phyloP scores from a whole-genome alignment of 1,140 invertebrate species.

The Danaus plexippus region DNA sequence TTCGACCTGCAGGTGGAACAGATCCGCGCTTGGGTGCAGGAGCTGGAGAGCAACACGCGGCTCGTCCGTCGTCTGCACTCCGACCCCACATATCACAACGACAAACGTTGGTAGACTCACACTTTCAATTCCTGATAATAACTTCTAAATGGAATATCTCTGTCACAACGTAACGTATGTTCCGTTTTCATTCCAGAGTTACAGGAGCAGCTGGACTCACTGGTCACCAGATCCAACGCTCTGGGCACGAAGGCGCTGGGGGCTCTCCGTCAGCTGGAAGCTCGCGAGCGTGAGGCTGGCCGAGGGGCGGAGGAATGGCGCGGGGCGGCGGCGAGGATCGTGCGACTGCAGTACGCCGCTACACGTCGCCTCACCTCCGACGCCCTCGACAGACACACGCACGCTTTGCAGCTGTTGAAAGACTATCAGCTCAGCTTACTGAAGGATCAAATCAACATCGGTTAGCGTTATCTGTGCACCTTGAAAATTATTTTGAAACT shows the following conservation, averaged over 20 bases:
- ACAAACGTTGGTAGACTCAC: slow-evolving; percentile 59
- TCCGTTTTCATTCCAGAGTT: slow-evolving; percentile 58
- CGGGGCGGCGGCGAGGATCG: slow-evolving; percentile 58
- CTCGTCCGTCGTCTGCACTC: slow-evolving; percentile 72
- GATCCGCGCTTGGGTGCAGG: slow-evolving; percentile 68
- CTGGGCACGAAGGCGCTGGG: slow-evolving; percentile 52
- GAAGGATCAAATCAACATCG: slow-evolving; percentile 82
- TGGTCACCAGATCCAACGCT: slow-evolving; percentile 43
- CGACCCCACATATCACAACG: slow-evolving; percentile 72
- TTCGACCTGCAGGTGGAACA: slow-evolving; percentile 61
- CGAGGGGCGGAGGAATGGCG: not conserved
- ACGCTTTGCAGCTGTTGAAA: slow-evolving; percentile 74
- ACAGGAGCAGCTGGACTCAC: slow-evolving; percentile 72
- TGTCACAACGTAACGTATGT: not conserved
- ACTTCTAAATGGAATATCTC: not conserved
- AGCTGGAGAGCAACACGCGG: slow-evolving; percentile 66
- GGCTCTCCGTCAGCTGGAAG: slow-evolving; percentile 59
- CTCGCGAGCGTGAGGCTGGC: slow-evolving; percentile 23
- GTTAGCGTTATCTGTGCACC: slow-evolving; percentile 7
- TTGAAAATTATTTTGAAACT: too few relatives aligned
- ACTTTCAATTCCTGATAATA: not conserved
- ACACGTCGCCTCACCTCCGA: slow-evolving; percentile 65
- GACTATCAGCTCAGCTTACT: slow-evolving; percentile 79
- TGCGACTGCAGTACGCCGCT: slow-evolving; percentile 68
- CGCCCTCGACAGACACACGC: slow-evolving; percentile 83